These are phyloP conservation scores for Chrysocyon brachyurus DNA, from an alignment of 2,797 vertebrate species.

Conservation along the genomic window DNA sequence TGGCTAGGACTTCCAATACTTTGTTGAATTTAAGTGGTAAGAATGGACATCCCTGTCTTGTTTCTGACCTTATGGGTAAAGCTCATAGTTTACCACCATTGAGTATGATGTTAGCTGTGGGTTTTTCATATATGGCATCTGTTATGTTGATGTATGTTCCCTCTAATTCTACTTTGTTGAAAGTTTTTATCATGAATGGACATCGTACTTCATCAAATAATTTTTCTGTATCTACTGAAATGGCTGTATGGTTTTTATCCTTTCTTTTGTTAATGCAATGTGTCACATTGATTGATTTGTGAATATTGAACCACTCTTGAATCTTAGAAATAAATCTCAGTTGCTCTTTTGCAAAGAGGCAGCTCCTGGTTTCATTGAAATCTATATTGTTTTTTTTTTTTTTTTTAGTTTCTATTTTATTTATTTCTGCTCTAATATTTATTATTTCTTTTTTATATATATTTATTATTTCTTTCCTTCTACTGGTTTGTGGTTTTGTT, in stretches of 20 bases:
- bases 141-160: background rate
- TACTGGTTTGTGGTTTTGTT: background rate
- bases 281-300: background rate
- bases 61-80: background rate
- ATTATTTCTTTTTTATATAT: background rate
- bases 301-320: background rate
- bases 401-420: background rate
- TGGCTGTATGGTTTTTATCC: background rate
- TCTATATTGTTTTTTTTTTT: background rate
- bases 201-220: background rate
- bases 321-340: background rate
- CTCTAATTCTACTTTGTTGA: background rate
- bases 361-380: background rate
- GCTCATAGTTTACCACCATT: background rate
- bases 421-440: background rate
- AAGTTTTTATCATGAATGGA: background rate
- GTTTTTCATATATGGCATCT: background rate
- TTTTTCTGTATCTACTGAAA: background rate
- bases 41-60: background rate
- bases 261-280: background rate
- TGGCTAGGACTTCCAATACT: background rate
- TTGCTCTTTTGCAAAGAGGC: background rate
- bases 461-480: background rate
- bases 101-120: background rate
- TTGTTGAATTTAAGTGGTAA: background rate